These are phyloP conservation scores for Phyto melanocephala DNA, from an alignment of 2,888 invertebrate genomes.

Conservation along the genomic window DNA sequence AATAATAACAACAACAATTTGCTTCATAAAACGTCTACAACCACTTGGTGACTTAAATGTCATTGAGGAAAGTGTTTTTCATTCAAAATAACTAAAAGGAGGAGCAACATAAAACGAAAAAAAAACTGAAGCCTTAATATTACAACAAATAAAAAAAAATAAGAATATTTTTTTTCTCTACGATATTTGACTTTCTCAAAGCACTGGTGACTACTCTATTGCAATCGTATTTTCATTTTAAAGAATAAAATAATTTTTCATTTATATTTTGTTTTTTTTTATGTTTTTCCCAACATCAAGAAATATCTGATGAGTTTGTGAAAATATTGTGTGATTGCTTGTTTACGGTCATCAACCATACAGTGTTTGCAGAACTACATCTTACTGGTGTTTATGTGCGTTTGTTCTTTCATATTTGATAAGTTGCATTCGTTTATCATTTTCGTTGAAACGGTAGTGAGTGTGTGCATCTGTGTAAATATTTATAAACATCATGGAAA, in stretches of 20 bases:
- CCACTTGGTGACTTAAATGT: no score
- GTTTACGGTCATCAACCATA: constrained; percentile 31
- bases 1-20: no score
- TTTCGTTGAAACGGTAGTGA: constrained; percentile 4
- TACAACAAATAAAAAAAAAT: no score
- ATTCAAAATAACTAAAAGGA: no score
- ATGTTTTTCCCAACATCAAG: background rate
- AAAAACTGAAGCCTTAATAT: no score
- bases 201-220: background rate
- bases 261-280: background rate
- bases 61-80: no score
- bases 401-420: background rate
- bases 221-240: constrained; percentile 1
- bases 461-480: background rate
- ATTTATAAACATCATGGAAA: background rate
- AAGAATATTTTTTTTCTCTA: background rate
- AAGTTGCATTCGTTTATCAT: constrained; percentile 1
- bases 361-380: constrained; percentile 5
- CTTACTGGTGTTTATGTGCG: background rate
- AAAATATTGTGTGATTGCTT: background rate
- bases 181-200: background rate
- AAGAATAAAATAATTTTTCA: background rate
- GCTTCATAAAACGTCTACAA: no score
- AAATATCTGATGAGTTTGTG: constrained; percentile 1
- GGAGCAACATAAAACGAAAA: no score